Evolutionary conservation across 2,113 vertebrate species (phyloP).

Genomic region (Passer montanus): DNA sequence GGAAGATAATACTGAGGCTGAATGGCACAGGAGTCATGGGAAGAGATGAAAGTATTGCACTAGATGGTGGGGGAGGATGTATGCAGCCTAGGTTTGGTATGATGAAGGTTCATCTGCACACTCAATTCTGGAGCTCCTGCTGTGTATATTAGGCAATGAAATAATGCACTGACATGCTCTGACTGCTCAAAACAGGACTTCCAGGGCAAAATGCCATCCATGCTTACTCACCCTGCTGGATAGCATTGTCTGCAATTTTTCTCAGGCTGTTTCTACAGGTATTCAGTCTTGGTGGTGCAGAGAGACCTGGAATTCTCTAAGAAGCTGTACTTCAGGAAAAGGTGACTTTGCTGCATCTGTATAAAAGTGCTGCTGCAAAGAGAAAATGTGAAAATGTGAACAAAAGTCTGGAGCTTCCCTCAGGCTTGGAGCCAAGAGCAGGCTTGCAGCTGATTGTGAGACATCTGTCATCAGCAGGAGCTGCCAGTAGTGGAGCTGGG

Average conservation of each 20-base stretch:
- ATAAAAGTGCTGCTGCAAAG: slow-evolving; percentile 19
- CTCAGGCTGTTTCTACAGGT: slow-evolving; percentile 9
- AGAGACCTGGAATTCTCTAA: slow-evolving; percentile 19
- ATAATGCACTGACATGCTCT: slow-evolving; percentile 38
- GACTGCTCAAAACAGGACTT: slow-evolving; percentile 35
- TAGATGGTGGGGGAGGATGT: not conserved
- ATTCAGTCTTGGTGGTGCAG: not conserved
- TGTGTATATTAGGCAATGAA: slow-evolving; percentile 38
- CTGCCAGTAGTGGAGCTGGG: slow-evolving; percentile 47
- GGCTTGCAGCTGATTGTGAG: slow-evolving; percentile 47
- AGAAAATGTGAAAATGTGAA: not conserved
- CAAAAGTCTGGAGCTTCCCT: slow-evolving; percentile 15
- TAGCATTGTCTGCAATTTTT: slow-evolving; percentile 23
- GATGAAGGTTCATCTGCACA: not conserved
- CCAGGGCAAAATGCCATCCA: slow-evolving; percentile 54
- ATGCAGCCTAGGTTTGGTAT: not conserved
- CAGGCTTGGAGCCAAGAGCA: slow-evolving; percentile 48
- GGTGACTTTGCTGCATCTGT: slow-evolving; percentile 44
- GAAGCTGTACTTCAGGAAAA: slow-evolving; percentile 27
- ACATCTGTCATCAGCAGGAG: slow-evolving; percentile 59
- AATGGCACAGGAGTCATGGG: not conserved
- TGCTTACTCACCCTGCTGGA: slow-evolving; percentile 6
- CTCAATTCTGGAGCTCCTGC: not conserved
- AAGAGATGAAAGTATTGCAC: not conserved
- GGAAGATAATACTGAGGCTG: not conserved